These are phyloP conservation scores for Lophotis ruficrista DNA, from an alignment of 2,113 vertebrate genomes.

Conservation along the genomic window DNA sequence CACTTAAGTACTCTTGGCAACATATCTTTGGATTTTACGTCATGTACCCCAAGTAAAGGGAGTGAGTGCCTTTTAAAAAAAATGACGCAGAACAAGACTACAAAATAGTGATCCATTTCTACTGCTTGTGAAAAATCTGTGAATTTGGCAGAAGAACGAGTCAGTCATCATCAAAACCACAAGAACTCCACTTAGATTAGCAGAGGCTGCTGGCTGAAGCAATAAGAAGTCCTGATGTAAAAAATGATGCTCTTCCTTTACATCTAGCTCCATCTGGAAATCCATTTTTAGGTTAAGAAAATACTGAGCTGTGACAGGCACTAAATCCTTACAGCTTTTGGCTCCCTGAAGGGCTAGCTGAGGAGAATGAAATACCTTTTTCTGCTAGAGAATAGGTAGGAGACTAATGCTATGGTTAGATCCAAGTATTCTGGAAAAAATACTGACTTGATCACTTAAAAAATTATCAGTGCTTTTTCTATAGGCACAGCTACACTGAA, in stretches of 20 bases:
- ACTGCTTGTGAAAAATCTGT: neutral
- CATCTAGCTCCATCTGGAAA: neutral
- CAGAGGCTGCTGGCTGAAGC: slow-evolving; percentile 6
- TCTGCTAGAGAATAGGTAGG: neutral
- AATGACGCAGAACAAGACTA: neutral
- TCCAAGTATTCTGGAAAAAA: neutral
- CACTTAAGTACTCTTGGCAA: neutral
- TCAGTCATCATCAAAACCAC: neutral
- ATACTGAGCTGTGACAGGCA: neutral
- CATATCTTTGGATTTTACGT: neutral
- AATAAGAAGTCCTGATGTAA: neutral
- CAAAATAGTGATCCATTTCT: neutral
- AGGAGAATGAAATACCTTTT: neutral
- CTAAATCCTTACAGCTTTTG: neutral
- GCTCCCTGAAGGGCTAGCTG: neutral
- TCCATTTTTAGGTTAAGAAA: slow-evolving; percentile 2
- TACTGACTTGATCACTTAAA: neutral
- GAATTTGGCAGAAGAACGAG: neutral
- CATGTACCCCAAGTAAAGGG: neutral
- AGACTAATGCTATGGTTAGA: neutral
- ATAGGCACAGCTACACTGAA: neutral
- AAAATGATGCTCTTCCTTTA: neutral
- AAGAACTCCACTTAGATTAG: neutral
- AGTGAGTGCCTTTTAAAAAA: neutral
- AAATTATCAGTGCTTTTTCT: neutral